Conservation (phyloP, 2,113 vertebrate species). For the Alosa alosa region DNA sequence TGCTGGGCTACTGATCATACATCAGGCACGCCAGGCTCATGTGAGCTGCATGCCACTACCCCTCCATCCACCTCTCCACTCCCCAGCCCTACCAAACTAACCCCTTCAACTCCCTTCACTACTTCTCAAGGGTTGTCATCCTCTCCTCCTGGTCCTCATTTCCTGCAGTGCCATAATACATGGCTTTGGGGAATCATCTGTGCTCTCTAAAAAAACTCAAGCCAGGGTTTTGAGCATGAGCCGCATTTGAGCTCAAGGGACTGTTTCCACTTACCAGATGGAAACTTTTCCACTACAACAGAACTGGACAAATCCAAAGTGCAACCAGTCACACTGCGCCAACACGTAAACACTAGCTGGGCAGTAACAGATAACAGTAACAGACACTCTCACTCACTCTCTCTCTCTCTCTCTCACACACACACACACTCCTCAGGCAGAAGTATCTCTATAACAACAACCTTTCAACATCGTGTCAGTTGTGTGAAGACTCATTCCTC, state of each 20-base stretch:
- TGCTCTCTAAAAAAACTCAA: constrained; percentile 22
- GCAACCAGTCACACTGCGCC: constrained; percentile 23
- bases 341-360: neutral
- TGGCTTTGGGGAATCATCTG: neutral
- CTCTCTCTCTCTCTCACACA: neutral
- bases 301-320: constrained; percentile 43
- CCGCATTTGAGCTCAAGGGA: constrained; percentile 31
- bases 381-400: neutral
- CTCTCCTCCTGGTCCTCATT: neutral
- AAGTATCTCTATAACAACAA: constrained; percentile 2
- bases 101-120: neutral
- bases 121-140: neutral
- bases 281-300: constrained; percentile 54
- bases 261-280: constrained; percentile 41
- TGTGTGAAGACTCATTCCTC: constrained; percentile 24
- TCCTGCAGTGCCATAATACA: neutral
- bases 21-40: constrained; percentile 21
- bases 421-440: constrained; percentile 19
- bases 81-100: neutral
- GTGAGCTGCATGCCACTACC: neutral
- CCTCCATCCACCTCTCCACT: neutral
- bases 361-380: neutral
- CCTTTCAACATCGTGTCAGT: constrained; percentile 30
- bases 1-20: constrained; percentile 14
- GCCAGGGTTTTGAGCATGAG: neutral